phyloP scores from a whole-genome alignment of 1,140 invertebrate genomes.

The Hylyphantes graminicola region DNA sequence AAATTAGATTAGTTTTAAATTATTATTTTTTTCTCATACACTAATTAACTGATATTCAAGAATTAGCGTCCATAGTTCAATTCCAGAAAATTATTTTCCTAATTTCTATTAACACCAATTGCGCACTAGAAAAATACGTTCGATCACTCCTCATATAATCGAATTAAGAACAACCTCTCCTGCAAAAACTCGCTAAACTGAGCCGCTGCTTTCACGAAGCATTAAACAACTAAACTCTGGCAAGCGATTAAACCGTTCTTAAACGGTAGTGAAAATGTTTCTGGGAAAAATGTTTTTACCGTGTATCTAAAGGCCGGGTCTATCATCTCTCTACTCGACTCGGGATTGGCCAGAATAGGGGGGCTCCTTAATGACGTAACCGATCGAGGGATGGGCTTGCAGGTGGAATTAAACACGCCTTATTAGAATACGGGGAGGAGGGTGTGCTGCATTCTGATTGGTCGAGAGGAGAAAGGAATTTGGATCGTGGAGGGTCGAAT shows the following conservation, averaged over 20 bases:
- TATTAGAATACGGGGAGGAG: constrained; percentile 51
- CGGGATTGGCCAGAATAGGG: constrained; percentile 34
- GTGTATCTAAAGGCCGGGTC: constrained; percentile 46
- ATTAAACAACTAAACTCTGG: constrained; percentile 60
- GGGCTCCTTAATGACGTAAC: constrained; percentile 59
- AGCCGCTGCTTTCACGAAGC: constrained; percentile 51
- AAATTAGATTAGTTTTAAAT: too few relatives aligned
- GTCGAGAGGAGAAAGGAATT: constrained; percentile 46
- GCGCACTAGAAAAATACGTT: too few relatives aligned
- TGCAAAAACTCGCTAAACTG: constrained; percentile 39
- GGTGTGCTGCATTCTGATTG: constrained; percentile 32
- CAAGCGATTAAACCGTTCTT: constrained; percentile 54
- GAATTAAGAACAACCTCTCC: constrained; percentile 40
- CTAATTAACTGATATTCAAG: too few relatives aligned
- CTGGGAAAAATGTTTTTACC: constrained; percentile 60
- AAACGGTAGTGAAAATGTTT: constrained; percentile 60
- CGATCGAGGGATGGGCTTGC: constrained; percentile 50
- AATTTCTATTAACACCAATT: too few relatives aligned
- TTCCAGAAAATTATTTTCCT: too few relatives aligned
- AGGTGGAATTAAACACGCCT: constrained; percentile 58
- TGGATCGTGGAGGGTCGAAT: constrained; percentile 21
- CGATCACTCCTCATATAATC: constrained; percentile 11
- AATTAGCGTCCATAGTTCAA: too few relatives aligned
- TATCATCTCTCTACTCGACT: constrained; percentile 4
- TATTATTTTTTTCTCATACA: too few relatives aligned